Evolutionary conservation across 2,113 vertebrate genomes (phyloP).

Genomic region (Athene noctua): DNA sequence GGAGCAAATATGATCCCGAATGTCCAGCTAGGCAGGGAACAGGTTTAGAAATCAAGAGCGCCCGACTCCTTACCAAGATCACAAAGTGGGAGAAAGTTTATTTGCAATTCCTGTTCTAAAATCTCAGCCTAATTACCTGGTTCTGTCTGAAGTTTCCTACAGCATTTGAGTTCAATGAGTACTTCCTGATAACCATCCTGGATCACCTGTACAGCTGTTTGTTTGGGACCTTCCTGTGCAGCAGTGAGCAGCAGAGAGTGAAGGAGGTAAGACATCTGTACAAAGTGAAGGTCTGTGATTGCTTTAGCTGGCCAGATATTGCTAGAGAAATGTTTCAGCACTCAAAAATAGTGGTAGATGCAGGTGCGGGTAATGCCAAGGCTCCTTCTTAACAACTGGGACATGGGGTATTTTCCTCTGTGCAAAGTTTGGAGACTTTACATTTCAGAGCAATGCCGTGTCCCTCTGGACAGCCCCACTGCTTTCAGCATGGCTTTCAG

Average conservation of each 20-base stretch:
- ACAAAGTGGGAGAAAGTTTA: not conserved
- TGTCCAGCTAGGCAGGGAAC: not conserved
- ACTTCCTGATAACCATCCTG: constrained; percentile 93
- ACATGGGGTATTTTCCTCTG: not conserved
- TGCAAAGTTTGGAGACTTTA: not conserved
- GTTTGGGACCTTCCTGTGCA: constrained; percentile 96
- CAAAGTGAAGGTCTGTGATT: not conserved
- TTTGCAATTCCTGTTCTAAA: not conserved
- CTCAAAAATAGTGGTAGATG: not conserved
- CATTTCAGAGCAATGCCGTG: not conserved
- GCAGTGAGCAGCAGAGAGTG: constrained; percentile 91
- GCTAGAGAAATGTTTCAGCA: not conserved
- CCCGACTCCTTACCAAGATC: not conserved
- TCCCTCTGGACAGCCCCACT: not conserved
- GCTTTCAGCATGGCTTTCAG: not conserved
- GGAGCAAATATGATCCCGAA: not conserved
- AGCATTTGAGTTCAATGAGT: constrained; percentile 97
- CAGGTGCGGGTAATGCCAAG: not conserved
- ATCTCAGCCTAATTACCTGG: not conserved
- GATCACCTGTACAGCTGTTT: constrained; percentile 97
- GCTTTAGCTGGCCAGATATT: not conserved
- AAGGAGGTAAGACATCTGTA: constrained; percentile 83
- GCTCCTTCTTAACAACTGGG: not conserved
- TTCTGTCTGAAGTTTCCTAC: constrained; percentile 87
- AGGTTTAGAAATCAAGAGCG: not conserved